Evolutionary conservation across 64 coral and sea anemone genomes (phyloP), one percentile per base, ranked within the genome.

Genomic region (Cladopsammia gracilis): DNA sequence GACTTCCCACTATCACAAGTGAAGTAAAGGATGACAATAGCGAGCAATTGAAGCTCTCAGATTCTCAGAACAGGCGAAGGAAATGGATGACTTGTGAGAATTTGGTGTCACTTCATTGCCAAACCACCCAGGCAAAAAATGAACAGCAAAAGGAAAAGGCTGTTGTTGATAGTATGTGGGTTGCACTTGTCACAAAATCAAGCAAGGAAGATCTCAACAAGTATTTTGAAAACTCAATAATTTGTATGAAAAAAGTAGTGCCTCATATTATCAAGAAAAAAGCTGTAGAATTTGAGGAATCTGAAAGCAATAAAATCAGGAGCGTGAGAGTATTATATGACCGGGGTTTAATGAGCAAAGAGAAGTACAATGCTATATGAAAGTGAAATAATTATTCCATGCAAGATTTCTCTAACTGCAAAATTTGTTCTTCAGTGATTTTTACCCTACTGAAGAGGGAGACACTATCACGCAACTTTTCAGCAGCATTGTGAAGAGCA

Each of bases 291-390:
- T 95, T 25, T 90, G 71, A 95, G 76, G 72, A 95, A 62, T 66
- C 59, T 90, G 47, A 85, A 25, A 43, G 60, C 19, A 77, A 94
- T 68, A 79, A 80, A 47, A 71, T 90, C 64, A 53, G 79, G 54
- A 90, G 93, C 60, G 53, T 72, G 58, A 58, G 8, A 34, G 43
- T 77, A 48, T 62, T 95, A 71, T 95, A 95, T 72, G 86, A 95
- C 66, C 87, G 93, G 59, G 87, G 93, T 45, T 68, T 95, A 58
- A 65, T 95, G 62, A 90, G 84, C 50, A 90, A 95, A 66, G 51
- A 89, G n/a, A n/a, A 95, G 73, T 90, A 95, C 79, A 95, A 46
- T 50, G 78, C 62, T 9, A 75, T 85, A 73, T 62, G 87, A 62
- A 95, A 95, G 25, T 90, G 89, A 77, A 77, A 25, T 90, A 53